Percentiles rank a stretch among this genome's conserved stretches.
Conservation (phyloP, 2,888 invertebrate species). For the Bellardia pandia region DNA sequence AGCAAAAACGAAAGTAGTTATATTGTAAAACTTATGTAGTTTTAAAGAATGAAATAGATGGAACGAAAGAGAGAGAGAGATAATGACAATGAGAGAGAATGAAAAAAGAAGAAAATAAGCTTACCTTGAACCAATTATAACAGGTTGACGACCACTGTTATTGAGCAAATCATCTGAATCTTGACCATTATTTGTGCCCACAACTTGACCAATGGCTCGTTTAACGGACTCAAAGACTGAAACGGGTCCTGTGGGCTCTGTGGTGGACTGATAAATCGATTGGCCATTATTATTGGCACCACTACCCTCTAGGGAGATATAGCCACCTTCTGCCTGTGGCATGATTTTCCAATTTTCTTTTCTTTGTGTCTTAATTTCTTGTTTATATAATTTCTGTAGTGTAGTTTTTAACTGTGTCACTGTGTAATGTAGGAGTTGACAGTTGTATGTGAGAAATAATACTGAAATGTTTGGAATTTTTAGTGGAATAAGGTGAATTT, state of each 20-base stretch:
- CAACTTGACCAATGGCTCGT: constrained; percentile 84
- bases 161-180: constrained; percentile 82
- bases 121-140: constrained; percentile 84
- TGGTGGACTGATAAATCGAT: constrained; percentile 84
- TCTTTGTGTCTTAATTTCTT: constrained; percentile 27
- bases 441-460: constrained; percentile 62
- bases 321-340: constrained; percentile 84
- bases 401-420: constrained; percentile 53
- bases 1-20: background rate
- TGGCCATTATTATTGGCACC: constrained; percentile 80
- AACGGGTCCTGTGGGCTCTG: constrained; percentile 83
- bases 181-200: constrained; percentile 80
- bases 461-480: constrained; percentile 67
- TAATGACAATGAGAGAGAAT: constrained; percentile 14
- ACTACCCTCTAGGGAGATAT: constrained; percentile 82
- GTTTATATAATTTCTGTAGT: constrained; percentile 3
- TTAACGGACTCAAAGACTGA: constrained; percentile 84
- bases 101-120: constrained; percentile 71
- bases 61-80: background rate
- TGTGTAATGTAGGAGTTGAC: constrained; percentile 52
- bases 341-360: constrained; percentile 74
- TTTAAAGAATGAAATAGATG: constrained; percentile 8
- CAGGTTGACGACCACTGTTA: constrained; percentile 81
- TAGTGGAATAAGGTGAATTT: constrained; percentile 40
- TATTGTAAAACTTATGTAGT: constrained; percentile 2